Evolutionary conservation across 2,888 invertebrate genomes (phyloP), one percentile per base, ranked within the genome.

Genomic region (Conchocele bisecta): DNA sequence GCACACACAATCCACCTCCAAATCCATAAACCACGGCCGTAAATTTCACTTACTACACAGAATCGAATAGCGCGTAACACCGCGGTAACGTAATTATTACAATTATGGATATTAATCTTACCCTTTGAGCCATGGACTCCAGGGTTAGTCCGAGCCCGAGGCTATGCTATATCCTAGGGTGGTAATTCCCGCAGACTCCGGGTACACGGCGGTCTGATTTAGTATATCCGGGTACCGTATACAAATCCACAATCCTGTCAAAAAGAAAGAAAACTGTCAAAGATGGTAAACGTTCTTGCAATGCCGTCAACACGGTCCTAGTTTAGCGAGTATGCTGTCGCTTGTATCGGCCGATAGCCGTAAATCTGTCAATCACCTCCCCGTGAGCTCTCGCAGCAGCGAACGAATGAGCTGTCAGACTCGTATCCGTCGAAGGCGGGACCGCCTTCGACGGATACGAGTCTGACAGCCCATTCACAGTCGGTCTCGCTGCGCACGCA

Each of bases 241-340:
- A 86, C 88, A 86, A 84, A 86, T 85, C 84, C 75, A 67, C 61
- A 76, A 72, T 65, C 84, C 86, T 86, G 86, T 88, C 87, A 86
- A 81, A 85, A 84, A 85, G 81, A 83, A 79, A 79, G 76, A 82
- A 84, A 85, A 87, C 86, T 88, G 88, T 87, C 88, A 88, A 86
- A 83, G 82, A 76, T 81, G 74, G 82, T 85, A 84, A 83, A 83
- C 81, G 83, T 82, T 85, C 83, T 71, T 59, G 68, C 74, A 71
- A 81, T 54, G 79, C 84, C 85, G 83, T 86, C 87, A 87, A 84
- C 86, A 85, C 86, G 73, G 70, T 70, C 81, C 83, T 75, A 83
- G 82, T 87, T 84, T 83, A 86, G 83, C 84, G 80, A 85, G 81
- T 84, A 79, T 80, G 76, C 80, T 85, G 86, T 88, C 85, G 83